Conservation (phyloP, 2,797 vertebrate genomes). For the Gymnoscopelus braueri region DNA sequence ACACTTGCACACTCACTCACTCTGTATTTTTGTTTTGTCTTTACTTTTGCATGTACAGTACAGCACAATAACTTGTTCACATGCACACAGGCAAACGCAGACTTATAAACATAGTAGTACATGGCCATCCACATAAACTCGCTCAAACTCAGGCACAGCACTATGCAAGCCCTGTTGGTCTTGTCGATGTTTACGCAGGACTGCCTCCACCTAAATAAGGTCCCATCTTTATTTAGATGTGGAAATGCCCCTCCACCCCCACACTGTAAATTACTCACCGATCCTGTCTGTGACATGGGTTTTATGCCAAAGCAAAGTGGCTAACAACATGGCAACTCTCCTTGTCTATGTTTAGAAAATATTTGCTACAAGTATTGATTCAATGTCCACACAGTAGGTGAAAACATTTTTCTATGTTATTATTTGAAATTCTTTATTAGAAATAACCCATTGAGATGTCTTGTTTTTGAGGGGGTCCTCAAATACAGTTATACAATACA, state of each 20-base stretch:
- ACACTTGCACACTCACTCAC: slow-evolving; percentile 6
- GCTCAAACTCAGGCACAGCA: slow-evolving; percentile 2
- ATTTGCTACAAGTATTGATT: background rate
- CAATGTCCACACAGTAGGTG: too few relatives aligned
- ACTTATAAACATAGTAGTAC: too few relatives aligned
- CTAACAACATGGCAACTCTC: slow-evolving; percentile 19
- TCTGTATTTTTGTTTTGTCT: too few relatives aligned
- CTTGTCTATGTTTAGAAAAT: slow-evolving; percentile 17
- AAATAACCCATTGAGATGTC: too few relatives aligned
- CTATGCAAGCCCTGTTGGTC: slow-evolving; percentile 33
- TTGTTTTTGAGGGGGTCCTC: too few relatives aligned
- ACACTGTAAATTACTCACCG: slow-evolving; percentile 29
- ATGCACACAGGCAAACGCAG: slow-evolving; percentile 18
- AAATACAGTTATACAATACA: too few relatives aligned
- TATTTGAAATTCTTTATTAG: too few relatives aligned
- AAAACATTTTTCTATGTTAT: too few relatives aligned
- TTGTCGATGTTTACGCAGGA: slow-evolving; percentile 20
- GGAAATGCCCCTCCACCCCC: slow-evolving; percentile 42
- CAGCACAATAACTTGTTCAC: background rate
- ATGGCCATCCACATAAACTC: too few relatives aligned
- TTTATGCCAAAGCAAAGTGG: slow-evolving; percentile 42
- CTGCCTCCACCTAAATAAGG: slow-evolving; percentile 61
- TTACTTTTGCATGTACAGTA: background rate
- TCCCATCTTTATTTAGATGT: slow-evolving; percentile 60
- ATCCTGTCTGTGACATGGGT: slow-evolving; percentile 5